Base-by-base conservation (phyloP, 2,888 invertebrate genomes). In the Meghimatium bilineatum region DNA sequence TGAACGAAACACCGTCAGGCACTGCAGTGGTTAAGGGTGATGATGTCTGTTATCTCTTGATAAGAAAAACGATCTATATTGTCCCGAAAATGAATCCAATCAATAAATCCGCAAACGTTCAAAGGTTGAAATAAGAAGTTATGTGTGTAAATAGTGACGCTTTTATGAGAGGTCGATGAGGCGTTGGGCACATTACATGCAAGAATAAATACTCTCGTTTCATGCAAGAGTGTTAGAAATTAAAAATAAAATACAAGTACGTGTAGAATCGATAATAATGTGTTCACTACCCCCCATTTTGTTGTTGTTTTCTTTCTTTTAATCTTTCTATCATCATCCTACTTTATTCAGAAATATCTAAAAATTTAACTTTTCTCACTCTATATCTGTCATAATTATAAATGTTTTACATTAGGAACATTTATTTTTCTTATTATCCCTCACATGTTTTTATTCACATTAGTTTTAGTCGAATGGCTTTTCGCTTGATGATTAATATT, bases 91-190 rank as follows among this genome's bases (percentile, higher is more conserved):
- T 72, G 44, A 49, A 36, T 72, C 29, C 72, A 29, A 72, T 72
- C 72, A 72, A 72, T 72, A 72, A 56, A 72, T 49, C 49, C 49
- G n/a, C 44, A 44, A 72, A 72, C n/a, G 29, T 72, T 72, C 72
- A 72, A 49, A 72, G 49, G 72, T 49, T 29, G 44, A 1, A n/a
- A 72, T n/a, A 72, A 72, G 44, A 72, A 44, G 72, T 3, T 72
- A n/a, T 49, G 72, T 49, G 72, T 72, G 17, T 29, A n/a, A 49
- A 44, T n/a, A 72, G 72, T 23, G 14, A 14, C 29, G 49, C 49
- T 49, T 72, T 72, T 72, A 49, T 72, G 49, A 10, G 49, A 44
- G 72, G 72, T 72, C 72, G 49, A 49, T 49, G 72, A 20, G 49
- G 72, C 72, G 29, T 49, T 72, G 49, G 26, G 36, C 72, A 20